A percentile compares a stretch with the other conserved stretches of the same genome.
phyloP scores from a whole-genome alignment of 1,140 invertebrate species.

The Lamellibrachia luymesi region DNA sequence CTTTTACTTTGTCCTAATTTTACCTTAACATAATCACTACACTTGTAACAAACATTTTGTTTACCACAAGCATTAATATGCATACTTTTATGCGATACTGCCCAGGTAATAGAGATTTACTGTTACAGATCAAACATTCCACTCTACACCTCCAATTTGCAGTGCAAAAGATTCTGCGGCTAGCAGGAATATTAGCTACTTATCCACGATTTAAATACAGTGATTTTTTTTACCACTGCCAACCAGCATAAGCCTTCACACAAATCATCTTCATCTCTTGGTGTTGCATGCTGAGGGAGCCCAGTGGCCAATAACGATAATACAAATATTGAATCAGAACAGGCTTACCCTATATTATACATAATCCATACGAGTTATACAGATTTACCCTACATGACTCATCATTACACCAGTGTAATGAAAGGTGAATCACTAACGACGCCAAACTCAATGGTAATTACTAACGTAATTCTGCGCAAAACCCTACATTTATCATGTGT shows the following conservation, averaged over 20 bases:
- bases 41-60: neutral
- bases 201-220: neutral
- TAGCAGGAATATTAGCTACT: neutral
- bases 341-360: neutral
- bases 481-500: neutral
- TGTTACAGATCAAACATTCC: neutral
- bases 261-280: neutral
- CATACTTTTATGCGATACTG: neutral
- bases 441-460: neutral
- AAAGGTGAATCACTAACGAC: neutral
- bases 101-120: neutral
- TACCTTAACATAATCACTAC: neutral
- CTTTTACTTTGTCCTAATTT: neutral
- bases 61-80: neutral
- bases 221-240: neutral
- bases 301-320: neutral
- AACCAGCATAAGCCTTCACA: neutral
- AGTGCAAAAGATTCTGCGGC: neutral
- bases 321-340: neutral
- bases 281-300: neutral
- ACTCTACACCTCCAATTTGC: neutral
- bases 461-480: neutral
- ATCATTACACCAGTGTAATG: neutral
- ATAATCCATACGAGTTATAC: neutral
- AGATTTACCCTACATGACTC: neutral